Evolutionary conservation across 2,797 vertebrate genomes (phyloP).

Genomic region (Pteronotus mesoamericanus): DNA sequence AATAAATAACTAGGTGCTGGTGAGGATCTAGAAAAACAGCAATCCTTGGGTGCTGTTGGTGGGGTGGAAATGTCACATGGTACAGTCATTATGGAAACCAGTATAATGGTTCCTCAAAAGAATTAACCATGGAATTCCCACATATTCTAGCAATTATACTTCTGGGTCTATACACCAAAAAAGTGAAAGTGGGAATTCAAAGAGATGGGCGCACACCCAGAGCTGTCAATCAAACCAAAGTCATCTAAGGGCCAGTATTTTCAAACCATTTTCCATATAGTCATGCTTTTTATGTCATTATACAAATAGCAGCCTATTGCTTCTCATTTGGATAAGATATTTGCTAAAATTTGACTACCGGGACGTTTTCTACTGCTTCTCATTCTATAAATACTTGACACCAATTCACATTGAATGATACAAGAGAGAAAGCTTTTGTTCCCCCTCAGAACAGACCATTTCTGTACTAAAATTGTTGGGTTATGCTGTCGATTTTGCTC

Average conservation of each 20-base stretch:
- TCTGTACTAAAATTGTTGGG: not conserved
- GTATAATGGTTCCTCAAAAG: not conserved
- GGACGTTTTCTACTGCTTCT: not conserved
- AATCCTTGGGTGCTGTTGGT: not conserved
- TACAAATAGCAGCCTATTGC: not conserved
- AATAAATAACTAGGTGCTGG: not conserved
- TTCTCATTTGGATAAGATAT: not conserved
- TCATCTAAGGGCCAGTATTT: not conserved
- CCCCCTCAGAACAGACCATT: not conserved
- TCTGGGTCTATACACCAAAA: not conserved
- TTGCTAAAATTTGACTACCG: not conserved
- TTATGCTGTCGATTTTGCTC: not conserved
- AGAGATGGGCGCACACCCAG: not conserved
- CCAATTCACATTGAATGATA: not conserved
- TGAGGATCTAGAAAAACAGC: not conserved
- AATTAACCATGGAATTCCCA: not conserved
- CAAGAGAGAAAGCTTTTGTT: not conserved
- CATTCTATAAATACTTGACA: not conserved
- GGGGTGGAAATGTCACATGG: not conserved
- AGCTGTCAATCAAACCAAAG: not conserved
- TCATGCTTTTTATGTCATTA: not conserved
- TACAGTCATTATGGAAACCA: not conserved
- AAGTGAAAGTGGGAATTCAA: not conserved
- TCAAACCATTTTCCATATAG: not conserved
- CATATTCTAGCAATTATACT: not conserved